A percentile compares a stretch with the other conserved stretches of the same genome.
phyloP scores from a whole-genome alignment of 2,797 vertebrate genomes.

The Oreortyx pictus region DNA sequence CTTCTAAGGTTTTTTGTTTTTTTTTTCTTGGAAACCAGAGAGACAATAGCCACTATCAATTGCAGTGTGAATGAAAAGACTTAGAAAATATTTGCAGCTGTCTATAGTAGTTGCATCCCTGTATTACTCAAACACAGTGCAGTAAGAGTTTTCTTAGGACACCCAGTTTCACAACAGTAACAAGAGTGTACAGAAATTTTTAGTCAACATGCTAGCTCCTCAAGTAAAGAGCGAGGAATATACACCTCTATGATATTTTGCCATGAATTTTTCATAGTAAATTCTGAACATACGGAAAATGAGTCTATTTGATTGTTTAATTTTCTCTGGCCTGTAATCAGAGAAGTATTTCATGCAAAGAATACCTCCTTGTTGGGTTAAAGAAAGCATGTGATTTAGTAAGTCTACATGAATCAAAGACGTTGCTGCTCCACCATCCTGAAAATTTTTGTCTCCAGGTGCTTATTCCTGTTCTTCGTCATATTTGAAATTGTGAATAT shows the following conservation, averaged over 20 bases:
- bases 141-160: background rate
- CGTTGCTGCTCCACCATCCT: background rate
- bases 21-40: background rate
- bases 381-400: background rate
- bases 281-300: background rate
- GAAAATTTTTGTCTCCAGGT: background rate
- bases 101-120: background rate
- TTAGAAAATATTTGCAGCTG: background rate
- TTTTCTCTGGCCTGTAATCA: conserved; percentile 8
- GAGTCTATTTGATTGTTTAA: background rate
- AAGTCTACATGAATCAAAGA: background rate
- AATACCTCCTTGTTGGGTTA: background rate
- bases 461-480: background rate
- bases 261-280: background rate
- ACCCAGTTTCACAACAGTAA: background rate
- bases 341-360: conserved; percentile 6
- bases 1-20: background rate
- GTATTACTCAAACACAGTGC: background rate
- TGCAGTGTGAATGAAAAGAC: background rate
- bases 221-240: background rate
- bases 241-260: background rate
- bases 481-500: background rate
- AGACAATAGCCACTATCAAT: background rate
- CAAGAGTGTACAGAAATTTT: background rate
- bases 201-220: background rate